These are phyloP conservation scores for Luperina testacea DNA, from an alignment of 2,888 invertebrate genomes.

Conservation along the genomic window DNA sequence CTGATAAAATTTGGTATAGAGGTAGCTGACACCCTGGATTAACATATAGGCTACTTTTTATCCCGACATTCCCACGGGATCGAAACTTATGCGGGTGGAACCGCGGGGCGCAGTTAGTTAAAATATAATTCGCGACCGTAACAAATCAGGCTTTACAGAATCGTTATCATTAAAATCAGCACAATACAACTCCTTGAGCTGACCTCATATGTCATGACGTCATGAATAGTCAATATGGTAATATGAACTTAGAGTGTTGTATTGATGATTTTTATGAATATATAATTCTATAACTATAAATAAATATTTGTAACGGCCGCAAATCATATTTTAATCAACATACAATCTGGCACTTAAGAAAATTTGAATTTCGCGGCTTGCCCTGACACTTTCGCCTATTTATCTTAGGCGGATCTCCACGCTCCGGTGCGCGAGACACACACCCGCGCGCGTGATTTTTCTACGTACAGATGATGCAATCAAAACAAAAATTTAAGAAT, in stretches of 20 bases:
- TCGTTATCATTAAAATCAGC: not conserved
- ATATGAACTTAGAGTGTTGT: not conserved
- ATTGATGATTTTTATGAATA: too few species aligned
- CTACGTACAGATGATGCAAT: not conserved
- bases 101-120: not conserved
- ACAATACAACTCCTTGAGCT: not conserved
- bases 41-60: too few species aligned
- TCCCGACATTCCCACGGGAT: too few species aligned
- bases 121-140: not conserved
- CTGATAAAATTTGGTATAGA: too few species aligned
- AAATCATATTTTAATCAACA: not conserved
- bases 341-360: not conserved
- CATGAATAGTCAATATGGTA: not conserved
- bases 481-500: not conserved
- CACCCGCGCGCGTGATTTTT: not conserved
- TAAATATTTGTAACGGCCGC: not conserved
- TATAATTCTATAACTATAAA: not conserved
- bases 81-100: too few species aligned
- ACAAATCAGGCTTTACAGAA: not conserved
- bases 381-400: too few species aligned
- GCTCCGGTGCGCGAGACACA: too few species aligned
- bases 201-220: not conserved
- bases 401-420: not conserved
- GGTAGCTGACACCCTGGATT: too few species aligned
- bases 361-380: not conserved